Base-by-base conservation (phyloP, 2,797 vertebrate species). In the Muscicapa comitata region DNA sequence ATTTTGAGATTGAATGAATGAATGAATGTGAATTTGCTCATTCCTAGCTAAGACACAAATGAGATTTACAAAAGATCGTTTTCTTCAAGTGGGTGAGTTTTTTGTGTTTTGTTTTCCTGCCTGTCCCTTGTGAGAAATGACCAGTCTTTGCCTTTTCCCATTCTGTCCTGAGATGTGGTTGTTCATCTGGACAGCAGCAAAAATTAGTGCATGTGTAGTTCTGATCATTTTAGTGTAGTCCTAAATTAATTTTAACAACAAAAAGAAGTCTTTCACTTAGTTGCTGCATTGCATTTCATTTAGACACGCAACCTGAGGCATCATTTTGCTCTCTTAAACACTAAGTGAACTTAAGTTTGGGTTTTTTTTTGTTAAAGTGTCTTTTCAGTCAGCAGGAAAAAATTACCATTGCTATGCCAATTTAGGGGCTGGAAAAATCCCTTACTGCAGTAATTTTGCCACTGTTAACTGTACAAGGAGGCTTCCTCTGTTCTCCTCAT, bases 381-480 rank as follows among this genome's bases (percentile, higher is more conserved):
- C 21, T 66, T 71, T 68, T 54, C 28, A 28, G 1, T 66, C 38
- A 54, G 33, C 14, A 14, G 47, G 26, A 37, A 59, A 67, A 63
- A 6, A 7, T 28, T 29, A 45, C 1, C 1, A 1, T 67, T 67
- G 21, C 53, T 3, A 1, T 37, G 9, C 65, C 28, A 62, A 2
- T 24, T 23, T 55, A 6, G 14, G 20, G 7, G 8, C 19, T 68
- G 23, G 35, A 57, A 68, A 51, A 87, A 29, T 68, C 11, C 31
- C 23, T 80, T 54, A 9, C 16, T 86, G 25, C 50, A 51, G 7
- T 50, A 24, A 57, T 38, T 83, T 33, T 68, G 16, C n/a, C 59
- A 19, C 13, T 51, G 5, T 65, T 29, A 61, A 42, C 33, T 50
- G 6, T 7, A 12, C 21, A 17, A 5, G 2, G 45, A 37, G 13